Percentiles rank a stretch among this genome's conserved stretches.
These are phyloP conservation scores for Eufriesea mexicana DNA, from an alignment of 1,140 invertebrate genomes.

Conservation along the genomic window DNA sequence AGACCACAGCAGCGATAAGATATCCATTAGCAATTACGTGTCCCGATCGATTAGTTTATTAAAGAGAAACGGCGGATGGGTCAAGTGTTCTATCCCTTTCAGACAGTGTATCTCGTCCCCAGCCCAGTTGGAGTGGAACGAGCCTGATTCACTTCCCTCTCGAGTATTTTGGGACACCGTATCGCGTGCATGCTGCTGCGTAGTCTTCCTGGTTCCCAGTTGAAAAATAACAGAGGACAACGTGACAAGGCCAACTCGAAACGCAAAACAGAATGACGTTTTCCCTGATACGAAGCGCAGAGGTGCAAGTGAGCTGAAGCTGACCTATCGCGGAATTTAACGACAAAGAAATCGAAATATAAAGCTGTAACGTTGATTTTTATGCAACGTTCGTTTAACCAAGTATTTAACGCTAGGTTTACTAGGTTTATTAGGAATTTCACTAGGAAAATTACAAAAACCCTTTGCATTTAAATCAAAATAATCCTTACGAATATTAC, in stretches of 20 bases:
- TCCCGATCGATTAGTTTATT: slow-evolving; percentile 32
- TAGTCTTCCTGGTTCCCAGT: not conserved
- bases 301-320: too few species aligned
- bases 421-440: too few species aligned
- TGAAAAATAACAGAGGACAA: not conserved
- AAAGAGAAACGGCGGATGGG: slow-evolving; percentile 23
- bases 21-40: slow-evolving; percentile 39
- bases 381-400: too few species aligned
- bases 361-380: too few species aligned
- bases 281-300: not conserved
- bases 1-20: slow-evolving; percentile 25
- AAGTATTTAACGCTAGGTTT: too few species aligned
- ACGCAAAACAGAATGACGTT: not conserved
- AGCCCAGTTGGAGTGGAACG: slow-evolving; percentile 39
- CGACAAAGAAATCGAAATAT: too few species aligned
- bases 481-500: too few species aligned
- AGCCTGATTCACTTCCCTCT: slow-evolving; percentile 41
- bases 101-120: slow-evolving; percentile 13
- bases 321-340: too few species aligned
- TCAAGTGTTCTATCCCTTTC: slow-evolving; percentile 3
- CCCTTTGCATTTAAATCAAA: too few species aligned
- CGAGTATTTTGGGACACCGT: slow-evolving; percentile 47
- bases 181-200: not conserved
- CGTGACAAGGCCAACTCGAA: not conserved
- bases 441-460: too few species aligned